Evolutionary conservation across 2,113 vertebrate species (phyloP).

Genomic region (Phaetusa simplex): DNA sequence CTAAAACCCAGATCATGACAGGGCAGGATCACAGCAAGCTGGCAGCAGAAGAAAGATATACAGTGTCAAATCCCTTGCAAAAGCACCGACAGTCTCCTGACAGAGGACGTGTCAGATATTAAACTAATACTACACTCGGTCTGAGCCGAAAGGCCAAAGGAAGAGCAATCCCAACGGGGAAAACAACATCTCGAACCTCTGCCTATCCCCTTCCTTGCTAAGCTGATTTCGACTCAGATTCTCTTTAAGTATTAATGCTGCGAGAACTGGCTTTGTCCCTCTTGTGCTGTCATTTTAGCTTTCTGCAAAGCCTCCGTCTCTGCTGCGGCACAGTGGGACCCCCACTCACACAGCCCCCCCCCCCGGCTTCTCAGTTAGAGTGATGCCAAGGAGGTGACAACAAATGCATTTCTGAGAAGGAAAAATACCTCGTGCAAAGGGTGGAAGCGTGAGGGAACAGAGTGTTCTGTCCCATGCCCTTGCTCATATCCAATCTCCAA

Average conservation of each 20-base stretch:
- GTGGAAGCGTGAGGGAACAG: background rate
- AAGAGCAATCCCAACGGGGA: background rate
- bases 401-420: background rate
- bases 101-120: background rate
- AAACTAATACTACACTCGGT: background rate
- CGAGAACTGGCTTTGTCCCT: background rate
- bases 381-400: background rate
- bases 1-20: background rate
- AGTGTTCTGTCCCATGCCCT: background rate
- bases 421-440: background rate
- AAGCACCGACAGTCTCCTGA: background rate
- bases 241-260: background rate
- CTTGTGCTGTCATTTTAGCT: background rate
- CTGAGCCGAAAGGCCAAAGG: constrained; percentile 6
- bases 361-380: background rate
- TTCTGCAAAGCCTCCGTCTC: background rate
- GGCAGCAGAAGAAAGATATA: background rate
- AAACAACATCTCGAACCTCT: background rate
- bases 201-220: rapidly evolving
- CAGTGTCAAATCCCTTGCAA: background rate
- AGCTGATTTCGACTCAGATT: background rate
- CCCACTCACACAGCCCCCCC: background rate
- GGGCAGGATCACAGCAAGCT: background rate
- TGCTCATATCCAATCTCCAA: background rate
- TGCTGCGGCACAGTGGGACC: background rate